These are phyloP conservation scores for Archegozetes longisetosus DNA, from an alignment of 1,140 invertebrate species.

Conservation along the genomic window DNA sequence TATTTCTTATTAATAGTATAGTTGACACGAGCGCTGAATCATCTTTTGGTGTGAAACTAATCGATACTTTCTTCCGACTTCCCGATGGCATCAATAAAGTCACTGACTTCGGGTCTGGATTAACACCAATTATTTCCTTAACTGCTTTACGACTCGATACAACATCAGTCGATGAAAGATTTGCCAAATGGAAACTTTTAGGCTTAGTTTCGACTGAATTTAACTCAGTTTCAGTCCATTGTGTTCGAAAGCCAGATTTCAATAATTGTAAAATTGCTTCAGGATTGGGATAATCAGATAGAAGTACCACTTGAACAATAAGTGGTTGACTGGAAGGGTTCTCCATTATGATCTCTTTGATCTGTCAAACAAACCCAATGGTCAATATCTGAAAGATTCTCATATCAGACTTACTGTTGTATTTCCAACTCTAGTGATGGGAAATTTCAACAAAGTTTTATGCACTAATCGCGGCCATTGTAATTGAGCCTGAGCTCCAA, in stretches of 20 bases:
- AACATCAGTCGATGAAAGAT: neutral
- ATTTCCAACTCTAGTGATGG: constrained; percentile 64
- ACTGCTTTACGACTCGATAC: constrained; percentile 31
- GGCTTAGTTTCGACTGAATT: neutral
- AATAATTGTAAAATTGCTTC: constrained; percentile 32
- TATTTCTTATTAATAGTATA: constrained; percentile 49
- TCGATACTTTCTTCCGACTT: constrained; percentile 32
- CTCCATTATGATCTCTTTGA: constrained; percentile 36
- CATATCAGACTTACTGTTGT: constrained; percentile 40
- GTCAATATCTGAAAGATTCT: constrained; percentile 1
- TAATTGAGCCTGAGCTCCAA: constrained; percentile 48
- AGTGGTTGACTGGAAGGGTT: constrained; percentile 36
- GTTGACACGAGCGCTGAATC: constrained; percentile 29
- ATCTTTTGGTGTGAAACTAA: constrained; percentile 37
- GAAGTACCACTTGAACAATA: constrained; percentile 35
- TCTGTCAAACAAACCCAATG: constrained; percentile 25
- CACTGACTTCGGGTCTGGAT: constrained; percentile 30
- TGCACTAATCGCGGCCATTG: constrained; percentile 49
- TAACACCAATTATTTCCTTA: constrained; percentile 31
- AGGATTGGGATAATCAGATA: constrained; percentile 37
- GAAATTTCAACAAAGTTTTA: constrained; percentile 44
- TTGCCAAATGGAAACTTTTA: neutral
- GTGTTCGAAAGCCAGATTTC: constrained; percentile 6
- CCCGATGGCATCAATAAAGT: constrained; percentile 35
- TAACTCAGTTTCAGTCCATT: constrained; percentile 10